Base-by-base conservation (phyloP, 2,888 invertebrate genomes). In the Sinotaia quadrata region DNA sequence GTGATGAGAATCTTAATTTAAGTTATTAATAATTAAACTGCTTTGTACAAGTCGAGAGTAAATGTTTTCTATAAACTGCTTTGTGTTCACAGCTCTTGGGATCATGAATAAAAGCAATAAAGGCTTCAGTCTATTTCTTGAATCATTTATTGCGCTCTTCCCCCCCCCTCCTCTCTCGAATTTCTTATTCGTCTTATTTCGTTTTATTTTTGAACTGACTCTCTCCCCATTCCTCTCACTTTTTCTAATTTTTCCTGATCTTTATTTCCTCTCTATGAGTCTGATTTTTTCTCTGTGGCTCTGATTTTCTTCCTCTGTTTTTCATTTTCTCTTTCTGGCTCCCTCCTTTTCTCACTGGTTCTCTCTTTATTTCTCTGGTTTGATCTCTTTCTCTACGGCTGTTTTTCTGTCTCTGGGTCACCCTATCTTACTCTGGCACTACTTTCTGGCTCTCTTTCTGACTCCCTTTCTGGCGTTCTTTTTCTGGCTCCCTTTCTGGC, bases 401-500 rank as follows among this genome's bases (percentile, higher is more conserved):
- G 21, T 44, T 21, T 44, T n/a, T 44, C 44, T 44, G 21, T 44
- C 44, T 44, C 18, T 44, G 18, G 18, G 21, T 44, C 44, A n/a
- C 18, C 21, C 44, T 44, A 44, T 44, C 44, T 44, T n/a, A n/a
- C 44, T 44, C 18, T 44, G 18, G 18, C 18, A n/a, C 44, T 44
- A 44, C 21, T 21, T 44, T n/a, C n/a, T n/a, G n/a, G n/a, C n/a
- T n/a, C 49, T 49, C 49, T 49, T 24, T 49, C 49, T 49, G 21
- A 21, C 49, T 49, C 49, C 24, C 49, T 49, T 24, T 49, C 49
- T 49, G 21, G n/a, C 49, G n/a, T 18, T 49, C 49, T 49, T 24
- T 49, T 24, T 49, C 49, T 49, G 21, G n/a, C 49, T 49, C 49
- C 24, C 49, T 49, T 24, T 49, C 49, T 49, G 21, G n/a, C 49